Evolutionary conservation across 2,888 invertebrate species (phyloP), one percentile per base, ranked within the genome.

Genomic region (Dioctria rufipes): DNA sequence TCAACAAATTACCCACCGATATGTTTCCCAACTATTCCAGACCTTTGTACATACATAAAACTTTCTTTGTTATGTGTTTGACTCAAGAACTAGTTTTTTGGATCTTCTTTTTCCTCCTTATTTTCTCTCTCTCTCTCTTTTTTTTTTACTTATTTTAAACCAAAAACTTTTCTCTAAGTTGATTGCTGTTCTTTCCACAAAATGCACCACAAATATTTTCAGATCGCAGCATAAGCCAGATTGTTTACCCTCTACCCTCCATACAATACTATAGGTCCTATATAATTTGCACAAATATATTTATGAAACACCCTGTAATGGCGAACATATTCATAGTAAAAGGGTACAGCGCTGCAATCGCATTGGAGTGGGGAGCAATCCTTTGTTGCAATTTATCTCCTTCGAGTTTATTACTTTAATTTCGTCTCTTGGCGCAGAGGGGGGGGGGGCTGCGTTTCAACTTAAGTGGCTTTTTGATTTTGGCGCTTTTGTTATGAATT

Each of bases 391-490:
- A 77, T 63, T 77, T 77, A 77, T 63, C 77, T 77, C 49, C 63
- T 77, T 63, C 77, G 37, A 49, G 63, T 63, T 77, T 77, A 77
- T 77, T 77, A 77, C 77, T 77, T 77, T 63, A 77, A 77, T 77
- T 63, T 63, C 49, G 54, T 61, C 46, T 46, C 39, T 5, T 1
- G 25, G 25, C 1, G 25, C 25, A 2, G 25, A 2, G 25, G 25
- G 25, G 25, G 25, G 25, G 13, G 42, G 77, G 49, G 5, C 46
- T 61, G 13, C 25, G 43, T 77, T 63, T 63, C 58, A 49, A 37
- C 77, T 77, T 63, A 77, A 77, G 77, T 77, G 77, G 77, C 77
- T 77, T 63, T 77, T 73, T 54, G 54, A 54, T 54, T 54, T 54
- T 8, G 54, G 54, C 11, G 54, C 54, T 54, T 54, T 11, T 4